Evolutionary conservation across 2,888 invertebrate species (phyloP).

Genomic region (Nesidiocoris tenuis): DNA sequence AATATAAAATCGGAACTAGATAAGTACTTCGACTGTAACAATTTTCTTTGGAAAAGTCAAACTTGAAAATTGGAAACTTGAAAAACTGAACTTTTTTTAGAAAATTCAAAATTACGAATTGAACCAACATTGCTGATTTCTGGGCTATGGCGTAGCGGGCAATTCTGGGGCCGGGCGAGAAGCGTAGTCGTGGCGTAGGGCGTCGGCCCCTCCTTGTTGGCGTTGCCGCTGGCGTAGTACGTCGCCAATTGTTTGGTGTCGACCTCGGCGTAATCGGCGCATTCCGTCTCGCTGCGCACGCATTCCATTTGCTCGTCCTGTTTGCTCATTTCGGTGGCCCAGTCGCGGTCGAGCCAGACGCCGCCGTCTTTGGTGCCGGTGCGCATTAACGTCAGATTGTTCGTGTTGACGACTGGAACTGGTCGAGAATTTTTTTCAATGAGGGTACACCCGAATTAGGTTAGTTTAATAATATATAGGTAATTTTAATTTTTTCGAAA

Average conservation of each 20-base stretch:
- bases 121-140: slow-evolving; percentile 38
- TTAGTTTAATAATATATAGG: too few relatives aligned
- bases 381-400: slow-evolving; percentile 52
- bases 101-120: neutral
- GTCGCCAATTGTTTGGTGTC: slow-evolving; percentile 66
- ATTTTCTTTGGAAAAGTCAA: neutral
- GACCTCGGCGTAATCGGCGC: slow-evolving; percentile 50
- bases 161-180: slow-evolving; percentile 46
- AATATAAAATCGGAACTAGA: too few relatives aligned
- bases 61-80: too few relatives aligned
- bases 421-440: neutral
- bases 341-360: slow-evolving; percentile 52
- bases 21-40: too few relatives aligned
- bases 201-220: slow-evolving; percentile 58
- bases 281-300: slow-evolving; percentile 39
- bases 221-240: slow-evolving; percentile 56
- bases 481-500: too few relatives aligned
- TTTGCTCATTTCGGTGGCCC: slow-evolving; percentile 44
- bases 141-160: slow-evolving; percentile 46
- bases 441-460: too few relatives aligned
- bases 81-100: neutral
- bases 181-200: slow-evolving; percentile 76
- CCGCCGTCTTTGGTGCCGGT: slow-evolving; percentile 59
- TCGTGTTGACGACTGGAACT: slow-evolving; percentile 52
- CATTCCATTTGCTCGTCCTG: slow-evolving; percentile 30